Evolutionary conservation across 2,797 vertebrate genomes (phyloP).

Genomic region (Lycodopsis pacificus): DNA sequence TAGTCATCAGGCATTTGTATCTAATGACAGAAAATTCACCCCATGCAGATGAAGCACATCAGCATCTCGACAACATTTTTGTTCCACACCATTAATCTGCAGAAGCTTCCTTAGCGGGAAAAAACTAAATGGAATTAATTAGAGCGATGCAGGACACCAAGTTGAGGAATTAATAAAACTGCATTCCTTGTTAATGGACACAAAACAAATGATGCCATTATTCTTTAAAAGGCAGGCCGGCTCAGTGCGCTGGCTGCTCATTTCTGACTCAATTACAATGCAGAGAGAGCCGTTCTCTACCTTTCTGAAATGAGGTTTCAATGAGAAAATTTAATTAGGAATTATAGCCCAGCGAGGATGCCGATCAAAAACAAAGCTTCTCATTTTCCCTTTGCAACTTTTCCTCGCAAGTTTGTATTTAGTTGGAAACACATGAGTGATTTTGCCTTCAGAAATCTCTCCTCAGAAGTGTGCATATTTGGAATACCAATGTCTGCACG

Average conservation of each 20-base stretch:
- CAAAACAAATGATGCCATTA: constrained; percentile 87
- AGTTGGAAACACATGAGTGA: constrained; percentile 40
- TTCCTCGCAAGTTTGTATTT: constrained; percentile 53
- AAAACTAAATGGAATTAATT: constrained; percentile 91
- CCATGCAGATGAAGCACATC: constrained; percentile 86
- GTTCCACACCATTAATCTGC: constrained; percentile 89
- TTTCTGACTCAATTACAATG: constrained; percentile 84
- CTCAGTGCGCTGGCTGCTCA: constrained; percentile 70
- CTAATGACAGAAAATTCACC: constrained; percentile 84
- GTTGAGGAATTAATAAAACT: constrained; percentile 90
- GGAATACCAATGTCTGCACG: not conserved
- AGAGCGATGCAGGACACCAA: constrained; percentile 87
- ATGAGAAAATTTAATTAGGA: constrained; percentile 86
- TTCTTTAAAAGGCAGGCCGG: constrained; percentile 79
- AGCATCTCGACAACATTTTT: constrained; percentile 82
- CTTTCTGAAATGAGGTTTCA: constrained; percentile 84
- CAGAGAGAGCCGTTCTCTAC: constrained; percentile 74
- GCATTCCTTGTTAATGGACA: constrained; percentile 86
- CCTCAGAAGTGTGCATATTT: not conserved
- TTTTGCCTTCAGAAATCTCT: constrained; percentile 29
- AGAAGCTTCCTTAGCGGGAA: constrained; percentile 85
- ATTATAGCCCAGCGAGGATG: constrained; percentile 76
- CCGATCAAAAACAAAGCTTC: constrained; percentile 65
- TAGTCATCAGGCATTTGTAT: constrained; percentile 85
- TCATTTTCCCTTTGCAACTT: constrained; percentile 64